phyloP scores from a whole-genome alignment of 2,888 invertebrate species.

The Trissolcus japonicus region DNA sequence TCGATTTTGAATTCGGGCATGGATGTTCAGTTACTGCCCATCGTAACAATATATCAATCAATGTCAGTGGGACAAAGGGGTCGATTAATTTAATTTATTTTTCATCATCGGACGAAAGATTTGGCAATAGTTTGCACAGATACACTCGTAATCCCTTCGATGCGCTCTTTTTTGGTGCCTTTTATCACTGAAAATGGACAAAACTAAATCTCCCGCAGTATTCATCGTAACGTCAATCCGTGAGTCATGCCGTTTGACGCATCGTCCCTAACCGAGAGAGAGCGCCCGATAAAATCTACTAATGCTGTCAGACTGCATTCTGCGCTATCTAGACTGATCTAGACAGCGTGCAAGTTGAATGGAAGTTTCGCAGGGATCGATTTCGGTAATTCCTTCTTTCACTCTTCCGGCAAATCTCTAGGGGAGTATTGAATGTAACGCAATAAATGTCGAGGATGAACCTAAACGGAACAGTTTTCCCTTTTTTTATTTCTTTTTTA shows the following conservation, averaged over 20 bases:
- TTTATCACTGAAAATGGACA: constrained; percentile 26
- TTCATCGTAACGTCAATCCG: constrained; percentile 41
- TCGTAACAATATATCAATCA: constrained; percentile 40
- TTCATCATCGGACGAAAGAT: constrained; percentile 34
- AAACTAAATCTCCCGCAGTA: constrained; percentile 44
- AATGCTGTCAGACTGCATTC: constrained; percentile 47
- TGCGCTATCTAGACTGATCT: constrained; percentile 46
- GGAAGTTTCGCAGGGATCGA: constrained; percentile 49
- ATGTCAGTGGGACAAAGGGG: constrained; percentile 36
- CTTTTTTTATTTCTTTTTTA: too few relatives aligned
- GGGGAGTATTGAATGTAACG: constrained; percentile 51
- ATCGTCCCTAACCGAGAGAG: constrained; percentile 34
- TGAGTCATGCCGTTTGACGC: constrained; percentile 51
- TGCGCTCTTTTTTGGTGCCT: constrained; percentile 21
- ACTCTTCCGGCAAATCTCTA: constrained; percentile 45
- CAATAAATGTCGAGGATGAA: constrained; percentile 46
- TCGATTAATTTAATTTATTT: constrained; percentile 46
- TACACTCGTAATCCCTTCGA: constrained; percentile 27
- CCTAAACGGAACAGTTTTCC: constrained; percentile 37
- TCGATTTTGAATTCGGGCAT: constrained; percentile 18
- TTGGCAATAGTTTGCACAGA: constrained; percentile 16
- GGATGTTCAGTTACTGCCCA: constrained; percentile 14
- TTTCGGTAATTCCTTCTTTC: constrained; percentile 54
- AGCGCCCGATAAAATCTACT: constrained; percentile 45
- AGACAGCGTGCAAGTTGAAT: constrained; percentile 48